Base-by-base conservation (phyloP, 64 coral and sea anemone genomes). In the Acropora yongei region DNA sequence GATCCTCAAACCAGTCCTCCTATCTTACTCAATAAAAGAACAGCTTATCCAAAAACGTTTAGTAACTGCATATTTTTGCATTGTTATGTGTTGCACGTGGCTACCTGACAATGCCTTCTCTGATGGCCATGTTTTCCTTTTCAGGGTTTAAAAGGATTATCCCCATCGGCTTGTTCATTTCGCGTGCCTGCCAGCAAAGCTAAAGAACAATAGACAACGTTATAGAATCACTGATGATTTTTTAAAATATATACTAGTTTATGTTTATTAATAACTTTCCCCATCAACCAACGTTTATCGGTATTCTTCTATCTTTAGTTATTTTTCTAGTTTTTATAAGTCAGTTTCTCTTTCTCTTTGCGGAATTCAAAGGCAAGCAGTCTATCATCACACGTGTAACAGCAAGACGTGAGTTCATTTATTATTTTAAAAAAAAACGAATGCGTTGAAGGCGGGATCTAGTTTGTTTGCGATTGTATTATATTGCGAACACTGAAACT, bases 51-150 rank as follows among this genome's bases (percentile, higher is more conserved):
- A 65, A 65, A 65, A 65, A 65, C 60, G 60, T 65, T 65, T 65
- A 65, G 60, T 16, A 65, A 1, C 60, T 65, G 60, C 60, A 1
- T 16, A 65, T 65, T 65, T 65, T 65, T 16, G 60, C 60, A 65
- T 65, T 65, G 8, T 65, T 65, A 65, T 65, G 60, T 65, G 60
- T 65, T 65, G 58, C 60, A 65, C 60, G 0, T 65, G 60, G 8
- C 60, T 65, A 65, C 60, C 60, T 71, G 0, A 71, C 67, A 71
- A 71, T 71, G 67, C 67, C 67, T 71, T 71, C 67, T 71, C 3
- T 71, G 67, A 71, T 71, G 67, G 67, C 67, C 67, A 71, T 71
- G 67, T 71, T 71, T 71, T 71, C 67, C 67, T 71, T 71, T 71
- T 7, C 18, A 7, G 67, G 67, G 67, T 71, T 71, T 71, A 2